phyloP scores from a whole-genome alignment of 2,888 invertebrate genomes.

The Acrocera orbiculus region DNA sequence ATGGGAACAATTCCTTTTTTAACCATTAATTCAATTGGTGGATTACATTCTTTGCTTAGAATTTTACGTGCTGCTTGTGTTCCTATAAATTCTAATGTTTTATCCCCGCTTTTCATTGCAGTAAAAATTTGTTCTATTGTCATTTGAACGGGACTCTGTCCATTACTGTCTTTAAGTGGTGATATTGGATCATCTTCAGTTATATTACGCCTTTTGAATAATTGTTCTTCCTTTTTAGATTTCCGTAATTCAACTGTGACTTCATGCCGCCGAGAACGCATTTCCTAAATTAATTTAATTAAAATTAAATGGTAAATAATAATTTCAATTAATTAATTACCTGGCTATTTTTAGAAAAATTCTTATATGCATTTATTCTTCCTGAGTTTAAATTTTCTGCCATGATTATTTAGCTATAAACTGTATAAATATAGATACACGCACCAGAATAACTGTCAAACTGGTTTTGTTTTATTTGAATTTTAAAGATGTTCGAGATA shows the following conservation, averaged over 20 bases:
- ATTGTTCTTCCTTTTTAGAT: constrained; percentile 82
- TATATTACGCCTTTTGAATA: constrained; percentile 78
- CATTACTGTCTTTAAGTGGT: constrained; percentile 34
- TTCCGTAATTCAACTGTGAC: constrained; percentile 82
- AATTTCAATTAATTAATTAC: constrained; percentile 33
- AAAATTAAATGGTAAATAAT: not conserved
- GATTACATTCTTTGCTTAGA: constrained; percentile 73
- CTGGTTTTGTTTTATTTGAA: no score
- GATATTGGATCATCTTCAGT: constrained; percentile 35
- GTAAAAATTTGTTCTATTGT: constrained; percentile 53
- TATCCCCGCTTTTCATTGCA: constrained; percentile 50
- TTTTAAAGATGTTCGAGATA: no score
- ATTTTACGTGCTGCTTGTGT: constrained; percentile 74
- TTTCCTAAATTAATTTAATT: constrained; percentile 24
- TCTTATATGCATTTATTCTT: constrained; percentile 47
- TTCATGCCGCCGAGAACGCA: constrained; percentile 76
- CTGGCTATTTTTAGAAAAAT: constrained; percentile 53
- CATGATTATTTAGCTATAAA: constrained; percentile 1
- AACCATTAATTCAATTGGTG: constrained; percentile 79
- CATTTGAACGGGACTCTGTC: constrained; percentile 32
- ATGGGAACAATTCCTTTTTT: constrained; percentile 65
- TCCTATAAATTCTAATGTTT: constrained; percentile 43
- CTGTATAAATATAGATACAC: no score
- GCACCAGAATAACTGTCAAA: no score
- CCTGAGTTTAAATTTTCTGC: not conserved